phyloP scores from a whole-genome alignment of 1,140 invertebrate species.

The Drosophila takahashii region DNA sequence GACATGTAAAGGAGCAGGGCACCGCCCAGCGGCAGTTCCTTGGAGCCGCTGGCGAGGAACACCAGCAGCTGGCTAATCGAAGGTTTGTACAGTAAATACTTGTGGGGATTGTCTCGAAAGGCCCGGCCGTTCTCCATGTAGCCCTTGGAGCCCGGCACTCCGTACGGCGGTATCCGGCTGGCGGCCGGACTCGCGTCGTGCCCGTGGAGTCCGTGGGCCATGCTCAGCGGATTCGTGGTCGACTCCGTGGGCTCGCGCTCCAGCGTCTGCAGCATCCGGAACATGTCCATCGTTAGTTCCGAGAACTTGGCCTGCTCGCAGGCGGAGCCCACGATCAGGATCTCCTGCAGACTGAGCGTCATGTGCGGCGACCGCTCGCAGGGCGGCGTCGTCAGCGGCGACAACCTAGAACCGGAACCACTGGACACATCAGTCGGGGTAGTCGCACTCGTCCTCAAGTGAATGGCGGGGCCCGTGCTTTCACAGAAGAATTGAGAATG shows the following conservation, averaged over 20 bases:
- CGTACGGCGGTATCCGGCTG: conserved; percentile 89
- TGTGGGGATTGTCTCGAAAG: conserved; percentile 97
- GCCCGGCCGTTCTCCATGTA: conserved; percentile 90
- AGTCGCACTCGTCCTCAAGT: conserved; percentile 78
- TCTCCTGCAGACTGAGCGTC: conserved; percentile 96
- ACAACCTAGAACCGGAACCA: conserved; percentile 88
- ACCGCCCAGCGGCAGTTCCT: conserved; percentile 96
- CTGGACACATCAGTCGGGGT: conserved; percentile 82
- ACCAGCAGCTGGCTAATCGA: conserved; percentile 97
- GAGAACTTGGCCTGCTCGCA: conserved; percentile 99
- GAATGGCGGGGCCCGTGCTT: conserved; percentile 83
- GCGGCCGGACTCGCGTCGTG: conserved; percentile 94
- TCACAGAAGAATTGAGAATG: conserved; percentile 85
- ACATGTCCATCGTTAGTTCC: conserved; percentile 99
- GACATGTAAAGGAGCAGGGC: conserved; percentile 97
- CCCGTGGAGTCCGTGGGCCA: conserved; percentile 86
- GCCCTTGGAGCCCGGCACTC: conserved; percentile 86
- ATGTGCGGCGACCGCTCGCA: conserved; percentile 94
- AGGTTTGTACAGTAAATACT: conserved; percentile 98
- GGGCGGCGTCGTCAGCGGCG: conserved; percentile 93
- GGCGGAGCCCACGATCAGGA: conserved; percentile 97
- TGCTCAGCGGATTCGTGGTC: conserved; percentile 76
- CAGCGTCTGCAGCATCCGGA: conserved; percentile 96
- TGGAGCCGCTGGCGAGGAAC: conserved; percentile 96
- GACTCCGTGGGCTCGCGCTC: conserved; percentile 96